Evolutionary conservation across 2,888 invertebrate species (phyloP).

Genomic region (Hirtodrosophila duncani): DNA sequence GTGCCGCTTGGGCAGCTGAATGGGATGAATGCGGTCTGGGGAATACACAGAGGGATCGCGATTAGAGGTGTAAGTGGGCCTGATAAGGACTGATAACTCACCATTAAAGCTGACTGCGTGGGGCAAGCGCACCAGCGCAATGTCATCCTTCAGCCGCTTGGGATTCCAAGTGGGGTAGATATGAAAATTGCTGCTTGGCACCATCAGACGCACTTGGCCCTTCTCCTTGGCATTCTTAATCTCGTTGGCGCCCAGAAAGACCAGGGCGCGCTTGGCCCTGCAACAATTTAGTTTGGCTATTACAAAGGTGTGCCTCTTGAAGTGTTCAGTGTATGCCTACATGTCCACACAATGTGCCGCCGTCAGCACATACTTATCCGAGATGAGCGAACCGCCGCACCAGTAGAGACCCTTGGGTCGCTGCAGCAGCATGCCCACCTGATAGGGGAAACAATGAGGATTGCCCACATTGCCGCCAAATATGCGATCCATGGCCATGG

Average conservation of each 20-base stretch:
- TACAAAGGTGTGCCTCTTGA: neutral
- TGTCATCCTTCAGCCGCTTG: conserved; percentile 74
- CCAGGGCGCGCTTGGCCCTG: conserved; percentile 74
- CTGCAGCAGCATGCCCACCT: conserved; percentile 75
- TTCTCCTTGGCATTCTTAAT: conserved; percentile 75
- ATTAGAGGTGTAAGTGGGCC: neutral
- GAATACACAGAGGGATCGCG: neutral
- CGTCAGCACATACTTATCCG: conserved; percentile 74
- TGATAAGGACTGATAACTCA: too few species aligned
- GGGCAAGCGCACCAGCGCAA: conserved; percentile 74
- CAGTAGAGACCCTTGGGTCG: conserved; percentile 75
- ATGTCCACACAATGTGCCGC: conserved; percentile 77
- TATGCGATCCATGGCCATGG: conserved; percentile 76
- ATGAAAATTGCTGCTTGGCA: conserved; percentile 70
- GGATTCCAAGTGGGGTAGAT: conserved; percentile 77
- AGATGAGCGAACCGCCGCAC: conserved; percentile 77
- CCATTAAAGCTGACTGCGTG: conserved; percentile 73
- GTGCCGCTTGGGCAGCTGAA: conserved; percentile 74
- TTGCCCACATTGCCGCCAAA: conserved; percentile 75
- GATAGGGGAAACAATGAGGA: conserved; percentile 75
- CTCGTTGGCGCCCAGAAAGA: conserved; percentile 77
- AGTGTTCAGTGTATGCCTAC: conserved; percentile 41
- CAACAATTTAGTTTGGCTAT: too few species aligned
- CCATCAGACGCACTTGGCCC: conserved; percentile 77
- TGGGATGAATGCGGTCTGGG: conserved; percentile 77